Evolutionary conservation across 2,113 vertebrate species (phyloP), one percentile per base, ranked within the genome.

Genomic region (Aramus guarauna): DNA sequence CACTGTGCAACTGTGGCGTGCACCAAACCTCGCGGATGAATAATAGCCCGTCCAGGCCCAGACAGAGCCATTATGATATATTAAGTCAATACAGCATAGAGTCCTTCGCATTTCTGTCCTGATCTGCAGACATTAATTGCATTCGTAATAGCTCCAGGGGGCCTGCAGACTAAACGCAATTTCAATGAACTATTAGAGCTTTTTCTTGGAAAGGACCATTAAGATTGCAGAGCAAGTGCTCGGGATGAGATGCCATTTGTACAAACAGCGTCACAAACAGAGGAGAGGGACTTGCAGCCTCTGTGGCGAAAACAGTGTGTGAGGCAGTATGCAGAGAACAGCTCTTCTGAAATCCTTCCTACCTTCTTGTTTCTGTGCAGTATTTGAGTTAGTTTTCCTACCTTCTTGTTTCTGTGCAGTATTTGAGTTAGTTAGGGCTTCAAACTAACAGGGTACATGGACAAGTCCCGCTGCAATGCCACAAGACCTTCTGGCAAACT

Each of bases 1-100:
- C 3, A 0, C 39, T 32, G 45, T 64, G 59, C 20, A 8, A 4
- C 23, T 9, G 24, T 27, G 63, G 59, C 11, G 1, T 4, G 4
- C 26, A 37, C 73, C 60, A 55, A 34, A 34, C 18, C 55, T 32
- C 36, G 16, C 12, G 29, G 4, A 50, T n/a, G 29, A 93, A 19
- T 1, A 47, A 20, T 15, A 83, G 47, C 75, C 43, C 2, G 0
- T 17, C 37, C 78, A 24, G 71, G 59, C 67, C 63, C 88, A 72
- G 56, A 9, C 27, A 29, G 59, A 66, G 67, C 50, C 85, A n/a
- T 30, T 47, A 18, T 37, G 37, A 66, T 80, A 12, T 47, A 22
- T 11, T 59, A 87, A 83, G 71, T 23, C 37, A 85, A 66, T 71
- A 47, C 47, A 85, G 62, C 82, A 66, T 27, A 26, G 50, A 82